A percentile compares a stretch with the other conserved stretches of the same genome.
phyloP scores from a whole-genome alignment of 2,888 invertebrate genomes.

The Andrena flavipes region DNA sequence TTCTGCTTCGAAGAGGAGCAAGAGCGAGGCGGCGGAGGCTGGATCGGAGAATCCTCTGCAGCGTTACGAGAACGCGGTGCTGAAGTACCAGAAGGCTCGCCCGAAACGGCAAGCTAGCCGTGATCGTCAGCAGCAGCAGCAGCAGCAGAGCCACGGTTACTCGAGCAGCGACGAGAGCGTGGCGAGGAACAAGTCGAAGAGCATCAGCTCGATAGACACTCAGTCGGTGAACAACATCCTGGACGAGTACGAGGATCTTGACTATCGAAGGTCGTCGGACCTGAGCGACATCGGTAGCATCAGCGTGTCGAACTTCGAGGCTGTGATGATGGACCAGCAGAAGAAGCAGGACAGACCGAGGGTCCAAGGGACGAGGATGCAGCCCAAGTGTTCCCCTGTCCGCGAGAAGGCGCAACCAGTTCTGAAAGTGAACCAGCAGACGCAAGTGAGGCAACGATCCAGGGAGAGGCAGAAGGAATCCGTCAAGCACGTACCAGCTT shows the following conservation, averaged over 20 bases:
- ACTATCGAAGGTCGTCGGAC: constrained; percentile 77
- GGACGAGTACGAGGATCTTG: constrained; percentile 80
- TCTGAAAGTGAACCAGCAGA: constrained; percentile 77
- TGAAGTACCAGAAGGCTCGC: constrained; percentile 71
- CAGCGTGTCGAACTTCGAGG: constrained; percentile 77
- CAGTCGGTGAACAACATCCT: constrained; percentile 81
- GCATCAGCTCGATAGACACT: constrained; percentile 80
- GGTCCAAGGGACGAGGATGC: constrained; percentile 47
- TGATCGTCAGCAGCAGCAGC: constrained; percentile 64
- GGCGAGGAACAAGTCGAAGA: constrained; percentile 77
- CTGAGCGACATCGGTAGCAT: constrained; percentile 77
- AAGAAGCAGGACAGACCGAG: constrained; percentile 64
- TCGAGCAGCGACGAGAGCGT: constrained; percentile 80
- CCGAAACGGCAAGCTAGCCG: constrained; percentile 61
- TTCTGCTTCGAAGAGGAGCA: constrained; percentile 34
- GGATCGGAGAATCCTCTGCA: constrained; percentile 67
- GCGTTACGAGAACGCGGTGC: constrained; percentile 72
- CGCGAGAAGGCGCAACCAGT: constrained; percentile 67
- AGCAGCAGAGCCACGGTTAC: constrained; percentile 66
- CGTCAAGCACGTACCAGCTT: constrained; percentile 45
- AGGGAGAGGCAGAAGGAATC: constrained; percentile 72
- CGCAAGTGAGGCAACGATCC: constrained; percentile 78
- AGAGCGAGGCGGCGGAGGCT: constrained; percentile 24
- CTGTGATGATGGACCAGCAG: constrained; percentile 76
- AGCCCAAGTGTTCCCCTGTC: constrained; percentile 43